Evolutionary conservation across 2,888 invertebrate genomes (phyloP), one percentile per base, ranked within the genome.

Genomic region (Drosophila subsilvestris): DNA sequence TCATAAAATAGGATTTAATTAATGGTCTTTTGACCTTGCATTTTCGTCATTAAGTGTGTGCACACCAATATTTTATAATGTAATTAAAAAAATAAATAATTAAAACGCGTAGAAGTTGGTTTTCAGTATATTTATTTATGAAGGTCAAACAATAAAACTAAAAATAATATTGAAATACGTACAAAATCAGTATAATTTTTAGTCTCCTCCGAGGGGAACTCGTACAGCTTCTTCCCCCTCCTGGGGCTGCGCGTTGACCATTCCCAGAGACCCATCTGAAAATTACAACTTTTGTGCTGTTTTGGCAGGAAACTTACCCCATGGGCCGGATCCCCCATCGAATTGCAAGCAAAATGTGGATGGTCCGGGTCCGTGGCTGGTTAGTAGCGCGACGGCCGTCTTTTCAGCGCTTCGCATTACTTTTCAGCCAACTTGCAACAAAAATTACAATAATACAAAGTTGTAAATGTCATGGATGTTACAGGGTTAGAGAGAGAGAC

Each of bases 361-460:
- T 6, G 32, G 14, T 27, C 44, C 8, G 51, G 37, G 32, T 69
- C 47, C 54, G 53, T 78, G 81, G 72, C 86, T 86, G 78, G 71
- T 27, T 55, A 72, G 74, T 71, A 68, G 80, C 77, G 71, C 71
- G 76, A 74, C 76, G 75, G 68, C 74, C 65, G 76, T 77, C 82
- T 61, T 71, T 83, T 74, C 59, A 83, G 79, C 81, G 85, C 75
- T 75, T 77, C 80, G 86, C 75, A 71, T 76, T 73, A 78, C 80
- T 79, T 75, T 75, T 83, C 65, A 51, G 89, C 86, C 86, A 82
- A 80, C 89, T 89, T 88, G 89, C 78, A 89, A 89, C 89, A 83
- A 72, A 89, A 89, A 89, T 86, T 71, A 84, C 75, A 80, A 82
- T 76, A 80, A 78, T 75, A 80, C 63, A 74, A 67, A 74, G 70